These are phyloP conservation scores for Anser brachyrhynchus DNA, from an alignment of 2,113 vertebrate genomes.

Conservation along the genomic window DNA sequence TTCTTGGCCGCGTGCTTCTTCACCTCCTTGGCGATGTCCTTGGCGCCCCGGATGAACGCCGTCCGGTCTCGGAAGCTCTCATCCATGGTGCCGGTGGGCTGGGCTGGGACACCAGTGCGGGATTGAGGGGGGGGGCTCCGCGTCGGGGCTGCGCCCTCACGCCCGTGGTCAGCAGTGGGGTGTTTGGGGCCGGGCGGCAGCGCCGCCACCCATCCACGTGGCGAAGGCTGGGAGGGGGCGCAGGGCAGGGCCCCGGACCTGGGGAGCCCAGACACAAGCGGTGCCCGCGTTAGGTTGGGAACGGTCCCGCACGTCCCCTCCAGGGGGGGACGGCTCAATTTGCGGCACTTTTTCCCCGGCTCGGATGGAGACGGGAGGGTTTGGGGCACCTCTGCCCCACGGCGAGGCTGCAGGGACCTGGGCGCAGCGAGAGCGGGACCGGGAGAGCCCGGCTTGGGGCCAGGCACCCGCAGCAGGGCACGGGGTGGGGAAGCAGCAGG, in stretches of 20 bases:
- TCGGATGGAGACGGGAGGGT: accelerated
- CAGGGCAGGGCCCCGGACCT: not conserved
- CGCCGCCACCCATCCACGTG: not conserved
- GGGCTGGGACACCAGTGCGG: accelerated
- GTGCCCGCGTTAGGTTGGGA: not conserved
- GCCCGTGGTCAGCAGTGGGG: not conserved
- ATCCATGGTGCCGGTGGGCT: slow-evolving; percentile 78
- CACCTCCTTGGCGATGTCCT: slow-evolving; percentile 97
- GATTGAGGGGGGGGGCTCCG: accelerated
- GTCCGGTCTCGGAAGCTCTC: slow-evolving; percentile 91
- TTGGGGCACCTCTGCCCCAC: accelerated
- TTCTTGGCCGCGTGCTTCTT: slow-evolving; percentile 94
- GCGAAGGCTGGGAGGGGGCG: not conserved
- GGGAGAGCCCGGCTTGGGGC: not conserved
- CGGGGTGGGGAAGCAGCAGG: not conserved
- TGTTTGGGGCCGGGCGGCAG: accelerated
- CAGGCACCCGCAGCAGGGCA: not conserved
- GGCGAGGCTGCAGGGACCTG: accelerated
- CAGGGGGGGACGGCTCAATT: not conserved
- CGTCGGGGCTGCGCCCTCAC: not conserved
- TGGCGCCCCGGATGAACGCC: slow-evolving; percentile 95
- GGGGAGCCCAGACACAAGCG: not conserved
- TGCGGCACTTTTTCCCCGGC: not conserved
- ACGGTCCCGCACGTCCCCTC: accelerated
- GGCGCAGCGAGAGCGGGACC: not conserved